phyloP scores from a whole-genome alignment of 2,113 vertebrate species.

The Arvicanthis niloticus region DNA sequence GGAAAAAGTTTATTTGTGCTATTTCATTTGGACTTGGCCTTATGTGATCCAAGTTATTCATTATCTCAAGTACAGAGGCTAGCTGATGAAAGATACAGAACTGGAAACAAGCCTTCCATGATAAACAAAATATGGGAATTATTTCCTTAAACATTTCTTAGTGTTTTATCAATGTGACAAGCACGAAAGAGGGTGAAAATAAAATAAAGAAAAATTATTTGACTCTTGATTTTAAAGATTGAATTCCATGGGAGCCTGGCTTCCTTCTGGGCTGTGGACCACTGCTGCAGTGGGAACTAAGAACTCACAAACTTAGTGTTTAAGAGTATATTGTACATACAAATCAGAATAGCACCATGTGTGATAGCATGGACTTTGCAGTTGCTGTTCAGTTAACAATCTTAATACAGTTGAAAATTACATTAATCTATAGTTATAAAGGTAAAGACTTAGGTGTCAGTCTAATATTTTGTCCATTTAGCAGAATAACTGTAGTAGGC shows the following conservation, averaged over 20 bases:
- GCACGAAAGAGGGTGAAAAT: background rate
- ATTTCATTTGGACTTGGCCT: background rate
- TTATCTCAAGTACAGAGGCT: background rate
- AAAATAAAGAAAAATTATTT: background rate
- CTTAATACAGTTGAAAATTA: background rate
- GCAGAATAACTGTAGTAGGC: background rate
- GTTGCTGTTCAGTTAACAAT: background rate
- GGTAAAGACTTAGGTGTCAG: background rate
- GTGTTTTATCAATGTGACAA: too few species aligned
- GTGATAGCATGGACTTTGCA: background rate
- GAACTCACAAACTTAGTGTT: background rate
- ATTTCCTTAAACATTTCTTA: background rate
- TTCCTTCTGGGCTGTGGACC: background rate
- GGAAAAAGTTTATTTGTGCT: background rate
- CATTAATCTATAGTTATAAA: background rate
- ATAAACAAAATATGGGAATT: background rate
- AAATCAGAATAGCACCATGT: background rate
- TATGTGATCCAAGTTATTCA: background rate
- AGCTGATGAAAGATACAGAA: background rate
- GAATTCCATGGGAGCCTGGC: background rate
- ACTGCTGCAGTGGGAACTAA: background rate
- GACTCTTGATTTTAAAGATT: background rate
- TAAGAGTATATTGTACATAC: too few species aligned
- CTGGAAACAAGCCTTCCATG: background rate
- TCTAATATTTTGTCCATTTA: background rate